Evolutionary conservation across 2,888 invertebrate genomes (phyloP), one percentile per base, ranked within the genome.

Genomic region (Ypsolopha sequella): DNA sequence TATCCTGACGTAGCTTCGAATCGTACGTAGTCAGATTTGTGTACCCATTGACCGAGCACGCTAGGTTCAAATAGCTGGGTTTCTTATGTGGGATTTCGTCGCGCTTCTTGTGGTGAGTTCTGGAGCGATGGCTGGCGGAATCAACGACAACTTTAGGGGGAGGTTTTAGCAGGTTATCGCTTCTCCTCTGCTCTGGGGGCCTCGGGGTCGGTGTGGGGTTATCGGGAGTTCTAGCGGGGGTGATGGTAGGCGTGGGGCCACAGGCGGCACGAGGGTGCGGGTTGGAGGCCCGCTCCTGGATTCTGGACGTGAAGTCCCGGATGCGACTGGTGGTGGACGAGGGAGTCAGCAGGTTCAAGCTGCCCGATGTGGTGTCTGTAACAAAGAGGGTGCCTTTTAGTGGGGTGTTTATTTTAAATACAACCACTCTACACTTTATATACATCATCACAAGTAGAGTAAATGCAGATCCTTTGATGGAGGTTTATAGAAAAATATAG

Each of bases 41-140:
- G 72, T 97, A 97, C 4, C 96, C 96, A 80, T 94, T 95, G 50
- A 96, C 95, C 14, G 95, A 95, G 72, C 96, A 95, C 50, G 96
- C 95, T 55, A 97, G 82, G 64, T 94, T 95, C 52, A 97, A 81
- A 73, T 97, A 97, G 53, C 95, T 95, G 0, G 96, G 96, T 68
- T 95, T 92, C 70, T 94, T 93, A 11, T 85, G 84, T 8, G 76
- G 66, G 47, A 75, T 56, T 45, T 85, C 81, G 68, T 81, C 82
- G 4, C 78, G 62, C 56, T 84, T 85, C 50, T 82, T 86, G 33
- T 77, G 76, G 45, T 79, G 75, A 24, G 70, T 70, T 7, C 84
- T 63, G 0, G 82, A 82, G 55, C 85, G 68, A 50, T 84, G 81
- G 50, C 85, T 84, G 10, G 68, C 63, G 0, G 74, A 57, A 52